These are phyloP conservation scores for Crenuchus spilurus DNA, from an alignment of 2,797 vertebrate genomes.

Conservation along the genomic window DNA sequence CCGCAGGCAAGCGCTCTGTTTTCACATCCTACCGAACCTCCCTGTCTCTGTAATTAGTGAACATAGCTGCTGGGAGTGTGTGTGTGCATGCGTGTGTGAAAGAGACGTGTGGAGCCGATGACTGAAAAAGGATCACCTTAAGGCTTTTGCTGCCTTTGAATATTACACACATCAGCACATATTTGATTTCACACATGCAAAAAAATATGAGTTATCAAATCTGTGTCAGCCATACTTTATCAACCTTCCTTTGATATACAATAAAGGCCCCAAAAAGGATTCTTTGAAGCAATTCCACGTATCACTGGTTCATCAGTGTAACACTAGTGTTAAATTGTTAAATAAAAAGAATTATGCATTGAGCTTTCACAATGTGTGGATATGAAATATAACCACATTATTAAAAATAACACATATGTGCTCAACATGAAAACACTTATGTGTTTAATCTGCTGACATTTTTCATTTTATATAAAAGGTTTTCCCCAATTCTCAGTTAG, in stretches of 20 bases:
- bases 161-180: constrained; percentile 26
- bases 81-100: neutral
- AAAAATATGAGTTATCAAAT: neutral
- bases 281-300: neutral
- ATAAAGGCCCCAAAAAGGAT: neutral
- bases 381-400: no score
- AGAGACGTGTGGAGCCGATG: constrained; percentile 3
- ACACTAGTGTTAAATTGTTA: no score
- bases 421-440: no score
- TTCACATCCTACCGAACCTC: constrained; percentile 32
- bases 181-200: neutral
- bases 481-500: no score
- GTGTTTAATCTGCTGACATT: no score
- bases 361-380: no score
- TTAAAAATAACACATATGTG: no score
- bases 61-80: constrained; percentile 48
- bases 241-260: constrained; percentile 1
- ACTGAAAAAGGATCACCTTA: constrained; percentile 4
- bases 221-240: neutral
- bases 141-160: constrained; percentile 23
- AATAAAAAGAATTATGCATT: no score
- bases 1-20: constrained; percentile 55
- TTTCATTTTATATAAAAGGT: no score
- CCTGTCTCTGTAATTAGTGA: constrained; percentile 65
- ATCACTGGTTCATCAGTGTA: no score